Evolutionary conservation across 1,140 invertebrate genomes (phyloP).

Genomic region (Thaumetopoea pityocampa): DNA sequence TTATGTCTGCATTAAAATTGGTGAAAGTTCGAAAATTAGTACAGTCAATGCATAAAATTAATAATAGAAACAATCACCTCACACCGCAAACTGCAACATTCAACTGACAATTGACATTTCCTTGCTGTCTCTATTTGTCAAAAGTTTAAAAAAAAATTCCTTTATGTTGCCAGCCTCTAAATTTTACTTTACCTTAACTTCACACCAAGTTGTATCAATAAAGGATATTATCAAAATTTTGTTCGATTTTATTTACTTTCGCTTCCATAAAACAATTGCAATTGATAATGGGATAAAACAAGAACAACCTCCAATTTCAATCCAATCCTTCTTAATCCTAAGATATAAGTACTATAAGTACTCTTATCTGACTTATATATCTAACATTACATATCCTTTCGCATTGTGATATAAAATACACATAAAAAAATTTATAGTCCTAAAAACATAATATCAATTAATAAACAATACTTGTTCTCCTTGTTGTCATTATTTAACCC

Average conservation of each 20-base stretch:
- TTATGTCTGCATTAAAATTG: conserved; percentile 24
- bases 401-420: too few relatives aligned
- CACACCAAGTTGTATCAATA: neutral
- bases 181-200: neutral
- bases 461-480: neutral
- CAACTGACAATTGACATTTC: conserved; percentile 38
- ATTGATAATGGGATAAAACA: too few relatives aligned
- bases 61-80: conserved; percentile 21
- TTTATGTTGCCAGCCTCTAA: conserved; percentile 7
- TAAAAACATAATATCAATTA: neutral
- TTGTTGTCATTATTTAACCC: neutral
- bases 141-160: conserved; percentile 4
- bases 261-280: too few relatives aligned
- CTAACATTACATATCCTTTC: too few relatives aligned
- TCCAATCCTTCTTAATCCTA: too few relatives aligned
- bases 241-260: too few relatives aligned
- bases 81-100: conserved; percentile 51
- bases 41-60: conserved; percentile 27
- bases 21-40: conserved; percentile 53
- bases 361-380: too few relatives aligned
- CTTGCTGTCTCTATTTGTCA: too few relatives aligned
- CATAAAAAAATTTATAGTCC: too few relatives aligned
- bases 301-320: too few relatives aligned
- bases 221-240: neutral
- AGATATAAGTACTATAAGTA: too few relatives aligned